Evolutionary conservation across 2,888 invertebrate species (phyloP).

Genomic region (Trissolcus japonicus): DNA sequence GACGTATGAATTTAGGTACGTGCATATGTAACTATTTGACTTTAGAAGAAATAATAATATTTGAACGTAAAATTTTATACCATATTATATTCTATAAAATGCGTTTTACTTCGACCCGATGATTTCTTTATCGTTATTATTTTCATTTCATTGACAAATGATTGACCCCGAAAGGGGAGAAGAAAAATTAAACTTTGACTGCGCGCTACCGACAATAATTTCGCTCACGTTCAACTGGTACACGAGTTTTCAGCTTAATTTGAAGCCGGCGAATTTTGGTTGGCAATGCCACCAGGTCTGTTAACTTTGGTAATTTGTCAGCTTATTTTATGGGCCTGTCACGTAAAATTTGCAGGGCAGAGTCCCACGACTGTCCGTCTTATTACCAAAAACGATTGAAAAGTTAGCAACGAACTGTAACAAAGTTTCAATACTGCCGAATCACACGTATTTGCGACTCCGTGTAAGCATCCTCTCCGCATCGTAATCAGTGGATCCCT

Average conservation of each 20-base stretch:
- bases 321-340: slow-evolving; percentile 55
- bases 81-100: too few relatives aligned
- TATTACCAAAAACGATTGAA: slow-evolving; percentile 50
- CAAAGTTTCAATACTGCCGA: slow-evolving; percentile 31
- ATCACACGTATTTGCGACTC: slow-evolving; percentile 24
- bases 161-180: too few relatives aligned
- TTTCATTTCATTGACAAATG: too few relatives aligned
- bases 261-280: slow-evolving; percentile 38
- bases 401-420: slow-evolving; percentile 41
- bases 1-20: too few relatives aligned
- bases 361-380: slow-evolving; percentile 50
- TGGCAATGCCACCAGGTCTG: slow-evolving; percentile 47
- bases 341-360: slow-evolving; percentile 51
- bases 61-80: too few relatives aligned
- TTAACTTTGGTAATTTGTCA: slow-evolving; percentile 58
- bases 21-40: too few relatives aligned
- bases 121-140: too few relatives aligned
- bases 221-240: slow-evolving; percentile 41
- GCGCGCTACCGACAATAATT: slow-evolving; percentile 28
- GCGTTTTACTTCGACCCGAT: too few relatives aligned
- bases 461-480: slow-evolving; percentile 15
- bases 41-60: background rate
- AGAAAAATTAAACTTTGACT: slow-evolving; percentile 29
- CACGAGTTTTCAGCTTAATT: slow-evolving; percentile 50
- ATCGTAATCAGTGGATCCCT: too few relatives aligned